Base-by-base conservation (phyloP, 2,888 invertebrate genomes). In the Syrphus vitripennis region DNA sequence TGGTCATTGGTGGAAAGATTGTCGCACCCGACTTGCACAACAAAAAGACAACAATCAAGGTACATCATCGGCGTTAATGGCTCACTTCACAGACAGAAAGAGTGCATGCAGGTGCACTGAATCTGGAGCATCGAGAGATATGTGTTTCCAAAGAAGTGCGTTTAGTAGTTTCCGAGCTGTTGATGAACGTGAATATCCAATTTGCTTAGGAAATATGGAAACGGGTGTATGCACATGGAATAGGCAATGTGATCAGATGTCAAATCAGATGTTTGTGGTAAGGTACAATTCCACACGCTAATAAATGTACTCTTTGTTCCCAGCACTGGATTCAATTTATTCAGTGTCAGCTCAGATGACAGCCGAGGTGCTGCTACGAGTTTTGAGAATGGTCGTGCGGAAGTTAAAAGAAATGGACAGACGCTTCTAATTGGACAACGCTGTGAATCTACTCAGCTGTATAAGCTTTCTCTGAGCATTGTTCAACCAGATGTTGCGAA, bases 301-400 rank as follows among this genome's bases (percentile, higher is more conserved):
- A 63, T 10, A 2, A 53, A 50, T 63, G 53, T 74, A 40, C 53
- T 70, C 31, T 74, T 61, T 40, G 31, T 61, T 24, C 74, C 37
- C n/a, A 53, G 61, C 14, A 53, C 26, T 26, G 50, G 50, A n/a
- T 53, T 53, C 26, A 53, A 53, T 14, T 53, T 53, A 26, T 53
- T 53, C n/a, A 53, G 50, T 29, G 59, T 72, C n/a, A 74, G 74
- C n/a, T 61, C 74, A 14, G 61, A 61, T 63, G 50, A 63, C 37
- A 42, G 21, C 26, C 53, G 42, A 31, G 75, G 75, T 75, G 75
- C 75, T 42, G 45, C 53, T 29, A 75, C 63, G 0, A 65, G 63
- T 42, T 74, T 63, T 12, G 29, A 53, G 24, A 74, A 63, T 63
- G 29, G 74, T 37, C 63, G 74, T 55, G 53, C 29, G 14, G 63